phyloP scores from a whole-genome alignment of 2,888 invertebrate genomes.

The Nymphalis polychloros region DNA sequence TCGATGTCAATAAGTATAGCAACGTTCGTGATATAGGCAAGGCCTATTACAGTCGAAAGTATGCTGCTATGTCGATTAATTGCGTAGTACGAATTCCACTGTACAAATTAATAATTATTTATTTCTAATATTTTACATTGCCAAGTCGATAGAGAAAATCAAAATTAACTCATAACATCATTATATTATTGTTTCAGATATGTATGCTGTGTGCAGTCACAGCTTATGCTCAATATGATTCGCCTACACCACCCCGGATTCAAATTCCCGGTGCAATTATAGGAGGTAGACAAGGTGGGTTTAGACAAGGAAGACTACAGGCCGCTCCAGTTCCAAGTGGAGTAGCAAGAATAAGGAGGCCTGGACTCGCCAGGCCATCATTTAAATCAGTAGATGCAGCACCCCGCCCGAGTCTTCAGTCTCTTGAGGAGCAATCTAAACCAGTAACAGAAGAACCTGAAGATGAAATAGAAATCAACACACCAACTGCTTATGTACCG shows the following conservation, averaged over 20 bases:
- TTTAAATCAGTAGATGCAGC: slow-evolving; percentile 74
- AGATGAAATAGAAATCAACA: slow-evolving; percentile 82
- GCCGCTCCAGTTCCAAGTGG: slow-evolving; percentile 54
- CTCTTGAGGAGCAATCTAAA: slow-evolving; percentile 79
- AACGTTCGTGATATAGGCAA: slow-evolving; percentile 48
- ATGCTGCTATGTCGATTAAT: slow-evolving; percentile 52
- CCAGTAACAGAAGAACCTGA: slow-evolving; percentile 87
- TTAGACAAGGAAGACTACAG: slow-evolving; percentile 69
- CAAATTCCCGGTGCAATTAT: slow-evolving; percentile 85
- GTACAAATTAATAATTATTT: slow-evolving; percentile 38
- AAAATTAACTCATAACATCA: neutral
- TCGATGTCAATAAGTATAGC: slow-evolving; percentile 42
- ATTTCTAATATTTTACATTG: neutral
- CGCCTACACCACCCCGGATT: slow-evolving; percentile 84
- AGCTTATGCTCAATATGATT: slow-evolving; percentile 76
- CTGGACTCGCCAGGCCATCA: slow-evolving; percentile 70
- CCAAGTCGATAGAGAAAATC: neutral
- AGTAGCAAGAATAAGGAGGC: slow-evolving; percentile 64
- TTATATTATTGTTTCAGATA: slow-evolving; percentile 63
- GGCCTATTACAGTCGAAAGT: slow-evolving; percentile 63
- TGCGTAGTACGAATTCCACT: slow-evolving; percentile 53
- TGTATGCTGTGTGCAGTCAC: slow-evolving; percentile 78
- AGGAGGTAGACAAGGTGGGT: slow-evolving; percentile 64
- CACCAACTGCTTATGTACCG: slow-evolving; percentile 75
- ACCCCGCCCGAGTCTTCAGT: slow-evolving; percentile 72